A percentile compares a stretch with the other conserved stretches of the same genome.
Evolutionary conservation across 35 echinoderm and acorn worm species (phyloP).

Genomic region (Apostichopus parvimensis): DNA sequence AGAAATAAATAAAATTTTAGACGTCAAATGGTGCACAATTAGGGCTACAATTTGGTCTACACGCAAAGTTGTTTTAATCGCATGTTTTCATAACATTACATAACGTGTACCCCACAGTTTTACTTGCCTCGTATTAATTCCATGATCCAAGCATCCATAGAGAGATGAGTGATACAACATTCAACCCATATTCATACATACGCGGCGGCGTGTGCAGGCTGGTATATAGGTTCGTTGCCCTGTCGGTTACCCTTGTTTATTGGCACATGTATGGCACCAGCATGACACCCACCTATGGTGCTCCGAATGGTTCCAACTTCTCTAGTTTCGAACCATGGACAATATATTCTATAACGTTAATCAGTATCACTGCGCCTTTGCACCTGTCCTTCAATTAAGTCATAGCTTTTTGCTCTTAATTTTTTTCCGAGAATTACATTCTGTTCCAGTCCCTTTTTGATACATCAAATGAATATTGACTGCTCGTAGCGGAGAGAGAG

Average conservation of each 20-base stretch:
- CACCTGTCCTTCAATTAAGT: slow-evolving; percentile 7
- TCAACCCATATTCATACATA: no score
- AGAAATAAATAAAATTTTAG: no score
- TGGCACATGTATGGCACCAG: neutral
- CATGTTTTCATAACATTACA: no score
- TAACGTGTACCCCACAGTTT: no score
- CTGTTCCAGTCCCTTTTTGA: neutral
- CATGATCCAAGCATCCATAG: no score
- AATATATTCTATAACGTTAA: neutral
- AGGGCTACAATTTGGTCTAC: no score
- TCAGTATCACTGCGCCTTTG: neutral
- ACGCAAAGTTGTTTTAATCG: no score
- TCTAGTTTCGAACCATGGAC: slow-evolving; percentile 2
- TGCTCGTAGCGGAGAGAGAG: neutral
- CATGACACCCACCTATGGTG: neutral
- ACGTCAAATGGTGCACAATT: no score
- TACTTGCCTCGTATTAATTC: no score
- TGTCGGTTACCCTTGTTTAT: neutral
- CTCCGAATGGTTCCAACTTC: neutral
- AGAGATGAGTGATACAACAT: no score
- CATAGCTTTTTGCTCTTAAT: slow-evolving; percentile 18
- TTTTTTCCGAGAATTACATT: slow-evolving; percentile 13
- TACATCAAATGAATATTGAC: slow-evolving; percentile 4
- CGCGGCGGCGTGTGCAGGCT: neutral
- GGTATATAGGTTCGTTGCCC: neutral